Base-by-base conservation (phyloP, 2,797 vertebrate genomes). In the Telmatherina bonti region DNA sequence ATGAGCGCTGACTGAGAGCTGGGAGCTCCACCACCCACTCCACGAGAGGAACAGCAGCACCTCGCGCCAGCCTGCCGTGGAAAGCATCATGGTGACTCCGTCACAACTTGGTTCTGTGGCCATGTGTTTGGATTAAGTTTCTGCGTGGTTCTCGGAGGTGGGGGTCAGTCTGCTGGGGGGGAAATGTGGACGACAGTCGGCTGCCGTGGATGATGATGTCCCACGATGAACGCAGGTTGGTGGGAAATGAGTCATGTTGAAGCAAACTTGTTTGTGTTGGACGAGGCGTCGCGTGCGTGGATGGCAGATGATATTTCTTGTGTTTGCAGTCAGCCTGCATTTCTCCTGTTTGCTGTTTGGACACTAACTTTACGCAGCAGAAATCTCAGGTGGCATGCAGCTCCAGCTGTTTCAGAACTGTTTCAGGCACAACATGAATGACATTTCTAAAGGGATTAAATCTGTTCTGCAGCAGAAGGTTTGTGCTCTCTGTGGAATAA, bases 181-280 rank as follows among this genome's bases (percentile, higher is more conserved):
- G 76, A 81, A 68, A 90, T 93, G 93, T 86, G 91, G 87, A 90
- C 55, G 76, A 78, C 72, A 63, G 76, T 82, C 64, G 76, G 66
- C 45, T 86, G 62, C 83, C 87, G 84, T 81, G 90, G 87, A 88
- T 92, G 92, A 94, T 93, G 93, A 89, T 89, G 88, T 87, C 85
- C 91, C 90, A 92, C 78, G 54, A 95, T 94, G 93, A 94, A 93
- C 85, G 75, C 93, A 93, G 95, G 95, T 95, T 76, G 59, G 90
- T 89, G 43, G 22, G 3, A 0, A 0, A 24, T 59, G 0, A 13
- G 38, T 55, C 16, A 41, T 65, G 22, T 10, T 55, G 1, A 18
- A 41, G 60, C 36, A n/a, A n/a, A n/a, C n/a, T n/a, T n/a, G n/a
- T 13, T 57, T 15, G 4, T 24, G 5, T 20, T 3, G 9, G 29